Base-by-base conservation (phyloP, 2,888 invertebrate species). In the Penaeus monodon region DNA sequence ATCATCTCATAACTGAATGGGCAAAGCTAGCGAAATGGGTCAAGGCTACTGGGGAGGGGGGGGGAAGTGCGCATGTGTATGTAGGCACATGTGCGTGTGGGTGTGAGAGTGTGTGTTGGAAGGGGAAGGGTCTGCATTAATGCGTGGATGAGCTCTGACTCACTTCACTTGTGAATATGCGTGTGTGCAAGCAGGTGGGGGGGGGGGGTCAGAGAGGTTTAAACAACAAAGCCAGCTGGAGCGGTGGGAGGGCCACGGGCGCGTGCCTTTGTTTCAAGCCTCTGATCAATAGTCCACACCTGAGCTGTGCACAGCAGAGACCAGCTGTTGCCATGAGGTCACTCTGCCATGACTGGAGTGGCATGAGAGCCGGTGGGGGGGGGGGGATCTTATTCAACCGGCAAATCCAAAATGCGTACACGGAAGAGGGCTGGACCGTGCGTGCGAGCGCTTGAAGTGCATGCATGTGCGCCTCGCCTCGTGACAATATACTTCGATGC, bases 221-320 rank as follows among this genome's bases (percentile, higher is more conserved):
- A 29, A 70, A 70, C 29, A 70, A 70, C 22, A 70, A 29, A 70
- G n/a, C 70, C 29, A 70, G n/a, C n/a, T 70, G n/a, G n/a, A 70
- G n/a, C 70, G n/a, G 12, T 1, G 70, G 70, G 70, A 70, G 70
- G 2, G 70, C 29, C 70, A 22, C n/a, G 29, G 14, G 14, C 70
- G 70, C 12, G 29, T 33, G n/a, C 70, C 70, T 27, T 70, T 29
- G 70, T 70, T 27, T 12, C 70, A 70, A 29, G 70, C 70, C 70
- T 20, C 27, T 29, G 70, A 27, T 70, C 70, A 29, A 70, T 29
- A 27, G 27, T 29, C 70, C n/a, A 29, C 70, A 29, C 70, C 70
- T 29, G n/a, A 70, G 68, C 27, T 68, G 68, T 68, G 68, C 27
- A 57, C 57, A 57, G 17, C 17, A 57, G 57, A 57, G 57, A 57